phyloP scores from a whole-genome alignment of 2,888 invertebrate genomes.

The Drosophila mayaguana region DNA sequence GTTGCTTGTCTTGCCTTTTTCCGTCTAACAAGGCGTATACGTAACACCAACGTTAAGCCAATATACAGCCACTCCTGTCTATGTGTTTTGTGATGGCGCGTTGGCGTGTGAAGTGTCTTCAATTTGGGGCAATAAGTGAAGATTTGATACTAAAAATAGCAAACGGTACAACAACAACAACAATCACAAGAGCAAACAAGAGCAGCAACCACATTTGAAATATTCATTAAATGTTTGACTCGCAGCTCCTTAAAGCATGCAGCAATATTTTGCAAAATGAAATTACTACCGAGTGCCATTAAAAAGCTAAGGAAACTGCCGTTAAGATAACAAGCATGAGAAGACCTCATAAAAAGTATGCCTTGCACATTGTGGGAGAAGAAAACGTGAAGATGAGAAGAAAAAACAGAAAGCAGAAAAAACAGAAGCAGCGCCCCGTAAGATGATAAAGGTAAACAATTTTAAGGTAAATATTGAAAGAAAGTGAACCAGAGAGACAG shows the following conservation, averaged over 20 bases:
- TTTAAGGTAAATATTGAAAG: conserved; percentile 65
- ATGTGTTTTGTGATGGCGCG: conserved; percentile 17
- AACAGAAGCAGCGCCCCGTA: conserved; percentile 15
- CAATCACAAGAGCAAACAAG: background rate
- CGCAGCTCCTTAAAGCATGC: conserved; percentile 12
- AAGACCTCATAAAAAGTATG: conserved; percentile 36
- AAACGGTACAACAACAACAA: conserved; percentile 7
- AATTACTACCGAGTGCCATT: conserved; percentile 72
- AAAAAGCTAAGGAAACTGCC: conserved; percentile 64
- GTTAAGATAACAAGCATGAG: conserved; percentile 63
- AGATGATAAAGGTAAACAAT: conserved; percentile 69
- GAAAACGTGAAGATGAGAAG: background rate
- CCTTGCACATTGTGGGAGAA: conserved; percentile 6
- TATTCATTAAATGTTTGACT: conserved; percentile 56
- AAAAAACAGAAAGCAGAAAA: background rate
- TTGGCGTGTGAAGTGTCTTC: conserved; percentile 47
- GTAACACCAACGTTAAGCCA: conserved; percentile 18
- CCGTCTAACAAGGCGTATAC: conserved; percentile 34
- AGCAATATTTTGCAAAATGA: conserved; percentile 54
- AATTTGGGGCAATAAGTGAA: conserved; percentile 50
- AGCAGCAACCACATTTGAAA: conserved; percentile 41
- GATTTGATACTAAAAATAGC: conserved; percentile 71
- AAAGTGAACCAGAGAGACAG: conserved; percentile 13
- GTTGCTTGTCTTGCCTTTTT: conserved; percentile 4
- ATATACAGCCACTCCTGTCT: background rate